A percentile compares a stretch with the other conserved stretches of the same genome.
phyloP scores from a whole-genome alignment of 1,140 invertebrate genomes.

The Leptopilina clavipes region DNA sequence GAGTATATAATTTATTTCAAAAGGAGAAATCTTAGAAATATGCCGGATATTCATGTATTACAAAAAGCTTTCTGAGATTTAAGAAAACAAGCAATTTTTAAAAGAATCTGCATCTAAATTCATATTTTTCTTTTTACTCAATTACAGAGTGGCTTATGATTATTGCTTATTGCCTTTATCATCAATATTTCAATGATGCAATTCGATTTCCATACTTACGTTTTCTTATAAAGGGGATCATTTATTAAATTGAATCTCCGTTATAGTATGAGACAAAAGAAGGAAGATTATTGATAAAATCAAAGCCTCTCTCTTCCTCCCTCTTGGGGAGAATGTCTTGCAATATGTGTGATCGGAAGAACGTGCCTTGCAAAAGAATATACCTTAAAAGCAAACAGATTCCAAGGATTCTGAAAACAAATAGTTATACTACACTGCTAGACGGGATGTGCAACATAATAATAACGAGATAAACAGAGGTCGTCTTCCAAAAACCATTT shows the following conservation, averaged over 20 bases:
- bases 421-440: neutral
- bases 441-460: slow-evolving; percentile 13
- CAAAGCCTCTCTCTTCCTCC: neutral
- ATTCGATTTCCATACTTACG: neutral
- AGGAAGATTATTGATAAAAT: slow-evolving; percentile 28
- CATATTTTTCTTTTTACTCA: too few relatives aligned
- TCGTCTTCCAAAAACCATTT: slow-evolving; percentile 6
- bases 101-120: too few relatives aligned
- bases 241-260: neutral
- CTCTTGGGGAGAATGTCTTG: neutral
- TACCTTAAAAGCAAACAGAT: slow-evolving; percentile 22
- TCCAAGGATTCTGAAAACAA: slow-evolving; percentile 23
- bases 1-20: too few relatives aligned
- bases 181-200: neutral
- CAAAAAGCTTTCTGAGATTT: too few relatives aligned
- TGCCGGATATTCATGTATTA: too few relatives aligned
- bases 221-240: neutral
- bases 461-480: neutral
- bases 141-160: too few relatives aligned
- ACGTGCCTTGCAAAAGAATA: slow-evolving; percentile 29
- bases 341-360: slow-evolving; percentile 1
- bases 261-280: neutral
- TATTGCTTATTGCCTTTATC: neutral
- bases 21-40: too few relatives aligned
- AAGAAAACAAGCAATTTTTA: too few relatives aligned